phyloP scores from a whole-genome alignment of 1,140 invertebrate species.

The Pseudachorutes palmiensis region DNA sequence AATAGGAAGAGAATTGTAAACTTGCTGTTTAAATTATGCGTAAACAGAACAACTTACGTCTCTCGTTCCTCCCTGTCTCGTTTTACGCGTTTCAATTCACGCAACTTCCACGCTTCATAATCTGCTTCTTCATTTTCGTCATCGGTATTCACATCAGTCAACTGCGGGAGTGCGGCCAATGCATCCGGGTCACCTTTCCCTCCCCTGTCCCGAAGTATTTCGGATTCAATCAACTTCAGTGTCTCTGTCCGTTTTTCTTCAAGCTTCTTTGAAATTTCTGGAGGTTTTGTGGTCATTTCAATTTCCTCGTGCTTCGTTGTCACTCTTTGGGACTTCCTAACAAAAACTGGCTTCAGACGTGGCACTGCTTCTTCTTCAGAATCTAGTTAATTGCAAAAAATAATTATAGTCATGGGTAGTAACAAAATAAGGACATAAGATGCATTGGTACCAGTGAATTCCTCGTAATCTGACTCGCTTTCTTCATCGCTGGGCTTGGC shows the following conservation, averaged over 20 bases:
- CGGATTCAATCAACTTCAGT: slow-evolving; percentile 81
- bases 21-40: too few relatives aligned
- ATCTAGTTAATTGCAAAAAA: slow-evolving; percentile 42
- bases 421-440: slow-evolving; percentile 5
- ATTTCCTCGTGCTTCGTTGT: slow-evolving; percentile 91
- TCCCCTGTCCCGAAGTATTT: slow-evolving; percentile 61
- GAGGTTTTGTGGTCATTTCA: slow-evolving; percentile 70
- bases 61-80: slow-evolving; percentile 90
- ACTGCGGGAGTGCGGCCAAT: slow-evolving; percentile 41
- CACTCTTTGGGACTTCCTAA: slow-evolving; percentile 84
- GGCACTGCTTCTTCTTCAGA: slow-evolving; percentile 80
- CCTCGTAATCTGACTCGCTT: slow-evolving; percentile 69
- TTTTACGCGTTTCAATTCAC: slow-evolving; percentile 93
- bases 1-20: too few relatives aligned
- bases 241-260: slow-evolving; percentile 77
- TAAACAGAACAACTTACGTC: slow-evolving; percentile 51
- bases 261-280: slow-evolving; percentile 60
- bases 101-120: slow-evolving; percentile 94
- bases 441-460: slow-evolving; percentile 59
- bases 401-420: slow-evolving; percentile 10
- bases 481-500: slow-evolving; percentile 56
- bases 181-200: slow-evolving; percentile 44
- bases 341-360: slow-evolving; percentile 92
- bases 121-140: slow-evolving; percentile 95
- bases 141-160: slow-evolving; percentile 89